Evolutionary conservation across 2,888 invertebrate species (phyloP).

Genomic region (Mycalesis mineus): DNA sequence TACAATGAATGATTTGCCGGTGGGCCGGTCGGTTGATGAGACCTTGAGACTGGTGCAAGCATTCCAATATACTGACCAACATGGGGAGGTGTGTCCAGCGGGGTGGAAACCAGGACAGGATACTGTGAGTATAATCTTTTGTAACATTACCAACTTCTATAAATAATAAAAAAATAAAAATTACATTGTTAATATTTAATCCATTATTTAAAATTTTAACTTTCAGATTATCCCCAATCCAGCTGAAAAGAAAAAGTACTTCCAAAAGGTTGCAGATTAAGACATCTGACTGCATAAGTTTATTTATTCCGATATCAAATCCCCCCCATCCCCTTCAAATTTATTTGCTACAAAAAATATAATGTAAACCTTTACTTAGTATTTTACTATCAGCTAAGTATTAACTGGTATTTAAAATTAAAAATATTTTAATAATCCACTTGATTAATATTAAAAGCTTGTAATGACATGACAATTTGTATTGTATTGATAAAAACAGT

Average conservation of each 20-base stretch:
- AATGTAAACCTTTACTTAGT: no score
- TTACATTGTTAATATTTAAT: not conserved
- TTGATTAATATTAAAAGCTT: not conserved
- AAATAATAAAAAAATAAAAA: not conserved
- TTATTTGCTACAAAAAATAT: no score
- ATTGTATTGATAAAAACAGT: not conserved
- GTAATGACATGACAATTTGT: not conserved
- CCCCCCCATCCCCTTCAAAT: no score
- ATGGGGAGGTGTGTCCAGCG: constrained; percentile 97
- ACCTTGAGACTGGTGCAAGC: constrained; percentile 95
- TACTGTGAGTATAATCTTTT: constrained; percentile 80
- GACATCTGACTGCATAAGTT: not conserved
- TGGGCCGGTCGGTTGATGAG: constrained; percentile 95
- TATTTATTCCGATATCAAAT: no score
- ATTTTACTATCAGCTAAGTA: no score
- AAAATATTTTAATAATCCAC: not conserved
- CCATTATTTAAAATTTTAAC: not conserved
- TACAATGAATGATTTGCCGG: constrained; percentile 97
- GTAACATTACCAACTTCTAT: no score
- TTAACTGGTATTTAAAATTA: not conserved
- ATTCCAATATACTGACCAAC: constrained; percentile 94
- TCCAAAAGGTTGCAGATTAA: constrained; percentile 79
- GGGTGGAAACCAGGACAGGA: constrained; percentile 97
- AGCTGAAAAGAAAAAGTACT: constrained; percentile 87
- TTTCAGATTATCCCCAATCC: constrained; percentile 90